phyloP scores from a whole-genome alignment of 2,888 invertebrate species.

The Ramazzottius varieornatus region DNA sequence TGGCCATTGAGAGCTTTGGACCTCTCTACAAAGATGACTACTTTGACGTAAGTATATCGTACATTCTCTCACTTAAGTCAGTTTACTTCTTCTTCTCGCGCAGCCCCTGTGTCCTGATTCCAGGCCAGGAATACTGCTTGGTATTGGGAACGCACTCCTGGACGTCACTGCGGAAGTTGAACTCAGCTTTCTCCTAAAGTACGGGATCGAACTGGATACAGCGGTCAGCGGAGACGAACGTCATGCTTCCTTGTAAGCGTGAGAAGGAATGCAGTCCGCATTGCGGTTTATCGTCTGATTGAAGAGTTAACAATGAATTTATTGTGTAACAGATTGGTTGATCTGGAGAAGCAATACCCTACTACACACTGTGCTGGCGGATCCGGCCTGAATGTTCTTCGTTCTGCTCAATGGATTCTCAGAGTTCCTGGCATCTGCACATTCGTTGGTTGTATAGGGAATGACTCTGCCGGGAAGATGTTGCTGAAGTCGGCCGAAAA shows the following conservation, averaged over 20 bases:
- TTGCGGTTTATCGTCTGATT: neutral
- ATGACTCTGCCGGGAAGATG: neutral
- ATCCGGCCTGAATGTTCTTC: neutral
- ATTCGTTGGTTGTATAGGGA: neutral
- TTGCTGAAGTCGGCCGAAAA: neutral
- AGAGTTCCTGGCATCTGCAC: neutral
- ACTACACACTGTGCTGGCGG: neutral
- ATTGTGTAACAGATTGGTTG: neutral
- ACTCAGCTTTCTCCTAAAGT: slow-evolving; percentile 44
- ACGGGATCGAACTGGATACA: neutral
- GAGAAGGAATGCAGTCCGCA: too few relatives aligned
- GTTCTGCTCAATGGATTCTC: neutral
- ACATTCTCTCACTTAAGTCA: too few relatives aligned
- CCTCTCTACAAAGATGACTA: too few relatives aligned
- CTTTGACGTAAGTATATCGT: too few relatives aligned
- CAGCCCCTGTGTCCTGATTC: too few relatives aligned
- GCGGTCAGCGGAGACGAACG: neutral
- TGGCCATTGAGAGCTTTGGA: too few relatives aligned
- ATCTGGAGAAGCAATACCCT: neutral
- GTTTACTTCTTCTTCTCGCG: too few relatives aligned
- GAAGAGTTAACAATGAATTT: neutral
- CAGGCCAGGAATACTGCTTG: slow-evolving; percentile 44
- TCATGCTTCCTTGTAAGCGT: too few relatives aligned
- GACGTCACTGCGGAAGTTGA: slow-evolving; percentile 67
- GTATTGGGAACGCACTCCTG: slow-evolving; percentile 79